These are phyloP conservation scores for Microtus pennsylvanicus DNA, from an alignment of 2,113 vertebrate species.

Conservation along the genomic window DNA sequence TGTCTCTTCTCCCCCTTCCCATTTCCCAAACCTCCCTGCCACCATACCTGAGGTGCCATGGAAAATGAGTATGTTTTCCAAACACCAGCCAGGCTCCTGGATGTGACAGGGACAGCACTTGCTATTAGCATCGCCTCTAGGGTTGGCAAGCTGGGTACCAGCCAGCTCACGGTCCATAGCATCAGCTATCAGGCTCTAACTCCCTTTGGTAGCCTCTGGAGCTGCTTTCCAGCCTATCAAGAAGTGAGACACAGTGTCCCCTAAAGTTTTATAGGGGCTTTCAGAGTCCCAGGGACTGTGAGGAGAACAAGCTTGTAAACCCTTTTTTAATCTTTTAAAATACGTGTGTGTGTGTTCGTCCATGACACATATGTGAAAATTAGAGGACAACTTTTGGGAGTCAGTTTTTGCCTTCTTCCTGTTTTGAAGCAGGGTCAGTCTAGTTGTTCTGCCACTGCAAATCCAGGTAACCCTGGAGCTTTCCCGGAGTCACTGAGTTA, in stretches of 20 bases:
- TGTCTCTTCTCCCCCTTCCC: neutral
- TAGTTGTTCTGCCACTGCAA: neutral
- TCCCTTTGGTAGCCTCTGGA: neutral
- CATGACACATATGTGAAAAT: neutral
- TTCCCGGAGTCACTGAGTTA: neutral
- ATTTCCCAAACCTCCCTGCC: neutral
- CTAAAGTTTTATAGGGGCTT: constrained; percentile 32
- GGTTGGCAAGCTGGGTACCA: neutral
- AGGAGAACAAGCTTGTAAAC: neutral
- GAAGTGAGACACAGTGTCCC: constrained; percentile 25
- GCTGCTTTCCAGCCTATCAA: neutral
- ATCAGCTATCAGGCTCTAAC: neutral
- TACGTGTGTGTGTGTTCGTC: too few relatives aligned
- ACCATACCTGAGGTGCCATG: neutral
- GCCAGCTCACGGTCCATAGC: neutral
- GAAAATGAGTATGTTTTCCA: constrained; percentile 28
- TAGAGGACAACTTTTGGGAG: neutral
- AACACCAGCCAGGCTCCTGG: neutral
- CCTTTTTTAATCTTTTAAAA: constrained; percentile 5
- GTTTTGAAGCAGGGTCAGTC: neutral
- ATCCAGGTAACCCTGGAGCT: neutral
- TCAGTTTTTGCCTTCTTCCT: neutral
- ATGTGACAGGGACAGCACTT: neutral
- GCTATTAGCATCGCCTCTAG: neutral
- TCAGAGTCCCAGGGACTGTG: neutral